phyloP scores from a whole-genome alignment of 2,888 invertebrate species.

The Eupithecia centaureata region DNA sequence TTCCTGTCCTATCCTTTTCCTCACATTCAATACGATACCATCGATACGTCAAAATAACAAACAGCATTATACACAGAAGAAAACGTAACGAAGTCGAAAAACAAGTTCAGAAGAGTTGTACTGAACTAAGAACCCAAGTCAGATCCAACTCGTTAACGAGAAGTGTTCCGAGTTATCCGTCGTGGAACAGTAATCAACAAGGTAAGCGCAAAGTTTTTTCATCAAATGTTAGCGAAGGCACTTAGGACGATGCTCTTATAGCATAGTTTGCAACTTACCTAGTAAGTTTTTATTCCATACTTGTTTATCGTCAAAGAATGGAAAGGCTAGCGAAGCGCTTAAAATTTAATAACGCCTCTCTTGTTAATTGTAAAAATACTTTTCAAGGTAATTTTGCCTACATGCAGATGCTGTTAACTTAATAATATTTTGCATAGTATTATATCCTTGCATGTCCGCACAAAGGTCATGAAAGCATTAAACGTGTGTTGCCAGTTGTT shows the following conservation, averaged over 20 bases:
- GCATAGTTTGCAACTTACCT: background rate
- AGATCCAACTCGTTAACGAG: conserved; percentile 24
- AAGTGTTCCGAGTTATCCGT: conserved; percentile 17
- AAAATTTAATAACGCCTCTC: background rate
- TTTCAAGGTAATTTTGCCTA: background rate
- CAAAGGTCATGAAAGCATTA: conserved; percentile 10
- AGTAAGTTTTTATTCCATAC: background rate
- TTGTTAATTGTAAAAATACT: background rate
- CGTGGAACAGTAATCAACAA: conserved; percentile 37
- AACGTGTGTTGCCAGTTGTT: conserved; percentile 10
- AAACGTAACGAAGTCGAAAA: background rate
- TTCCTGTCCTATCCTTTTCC: background rate
- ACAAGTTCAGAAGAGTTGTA: background rate
- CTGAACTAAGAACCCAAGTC: background rate
- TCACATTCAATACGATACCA: background rate
- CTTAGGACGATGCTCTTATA: conserved; percentile 19
- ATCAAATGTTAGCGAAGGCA: conserved; percentile 45
- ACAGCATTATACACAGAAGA: background rate
- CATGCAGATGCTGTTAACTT: background rate
- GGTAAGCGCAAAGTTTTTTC: conserved; percentile 51
- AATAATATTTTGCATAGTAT: background rate
- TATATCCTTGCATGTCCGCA: background rate
- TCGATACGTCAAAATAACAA: background rate
- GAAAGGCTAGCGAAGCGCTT: background rate
- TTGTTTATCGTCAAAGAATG: background rate